phyloP scores from a whole-genome alignment of 2,888 invertebrate species.

The Nemotelus nigrinus region DNA sequence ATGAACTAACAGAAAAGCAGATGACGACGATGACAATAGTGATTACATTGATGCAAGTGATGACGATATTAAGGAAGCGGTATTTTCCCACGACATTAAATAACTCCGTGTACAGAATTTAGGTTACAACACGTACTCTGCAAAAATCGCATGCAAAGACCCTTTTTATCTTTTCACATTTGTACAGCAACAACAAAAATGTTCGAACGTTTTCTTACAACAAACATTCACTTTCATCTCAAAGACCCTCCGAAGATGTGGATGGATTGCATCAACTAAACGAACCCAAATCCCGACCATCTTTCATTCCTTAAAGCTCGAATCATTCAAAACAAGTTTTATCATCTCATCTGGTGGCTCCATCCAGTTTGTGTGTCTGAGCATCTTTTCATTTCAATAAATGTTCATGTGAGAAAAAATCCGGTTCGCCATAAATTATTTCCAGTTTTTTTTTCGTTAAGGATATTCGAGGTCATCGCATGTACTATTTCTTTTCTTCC shows the following conservation, averaged over 20 bases:
- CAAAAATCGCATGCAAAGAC: conserved; percentile 17
- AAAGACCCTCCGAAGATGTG: no score
- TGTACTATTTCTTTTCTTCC: not conserved
- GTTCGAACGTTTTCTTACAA: not conserved
- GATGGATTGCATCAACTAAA: no score
- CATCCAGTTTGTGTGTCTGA: not conserved
- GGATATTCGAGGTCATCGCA: conserved; percentile 32
- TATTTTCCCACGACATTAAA: conserved; percentile 44
- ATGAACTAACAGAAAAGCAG: conserved; percentile 3
- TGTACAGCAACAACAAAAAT: not conserved
- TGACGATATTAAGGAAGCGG: conserved; percentile 44
- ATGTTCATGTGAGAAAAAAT: not conserved
- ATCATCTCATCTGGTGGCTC: conserved; percentile 27
- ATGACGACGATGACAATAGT: conserved; percentile 21
- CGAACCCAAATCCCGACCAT: no score
- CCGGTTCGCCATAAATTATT: not conserved
- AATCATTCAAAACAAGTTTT: conserved; percentile 24
- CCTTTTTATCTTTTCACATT: conserved; percentile 28
- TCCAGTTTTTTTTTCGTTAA: not conserved
- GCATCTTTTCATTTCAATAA: conserved; percentile 10
- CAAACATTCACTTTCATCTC: no score
- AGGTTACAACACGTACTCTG: conserved; percentile 7
- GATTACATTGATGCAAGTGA: conserved; percentile 41
- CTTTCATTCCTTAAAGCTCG: no score
- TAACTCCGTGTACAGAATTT: not conserved